Percentiles rank a stretch among this genome's conserved stretches.
Evolutionary conservation across 2,888 invertebrate species (phyloP).

Genomic region (Rhamphomyia laevipes): DNA sequence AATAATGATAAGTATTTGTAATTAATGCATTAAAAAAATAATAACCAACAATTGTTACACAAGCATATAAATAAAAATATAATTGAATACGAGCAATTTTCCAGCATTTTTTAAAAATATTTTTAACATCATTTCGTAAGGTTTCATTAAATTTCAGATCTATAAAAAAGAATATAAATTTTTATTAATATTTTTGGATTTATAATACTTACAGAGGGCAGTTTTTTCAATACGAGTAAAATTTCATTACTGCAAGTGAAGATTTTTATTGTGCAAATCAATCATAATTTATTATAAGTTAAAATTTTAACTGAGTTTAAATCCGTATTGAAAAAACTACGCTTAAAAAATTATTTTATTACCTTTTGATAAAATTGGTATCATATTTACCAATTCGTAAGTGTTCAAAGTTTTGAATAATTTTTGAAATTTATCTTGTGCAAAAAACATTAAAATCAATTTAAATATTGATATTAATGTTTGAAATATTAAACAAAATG

Average conservation of each 20-base stretch:
- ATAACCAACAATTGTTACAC: conserved; percentile 10
- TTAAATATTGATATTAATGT: conserved; percentile 8
- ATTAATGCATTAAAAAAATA: conserved; percentile 20
- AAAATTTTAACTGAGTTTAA: no score
- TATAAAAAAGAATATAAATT: conserved; percentile 7
- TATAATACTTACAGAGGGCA: no score
- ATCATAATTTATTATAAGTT: no score
- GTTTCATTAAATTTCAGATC: conserved; percentile 18
- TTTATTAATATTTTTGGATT: no score
- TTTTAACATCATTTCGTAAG: conserved; percentile 19
- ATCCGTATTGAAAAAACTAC: no score
- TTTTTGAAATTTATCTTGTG: conserved; percentile 4
- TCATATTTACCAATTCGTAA: conserved; percentile 7
- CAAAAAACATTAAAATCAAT: conserved; percentile 4
- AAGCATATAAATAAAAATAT: conserved; percentile 20
- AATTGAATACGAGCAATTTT: conserved; percentile 20
- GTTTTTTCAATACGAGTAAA: no score
- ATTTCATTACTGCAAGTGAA: no score
- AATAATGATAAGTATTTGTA: conserved; percentile 19
- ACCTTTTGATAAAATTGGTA: conserved; percentile 7
- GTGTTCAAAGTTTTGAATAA: conserved; percentile 4
- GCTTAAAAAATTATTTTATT: background rate
- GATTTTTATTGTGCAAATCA: no score
- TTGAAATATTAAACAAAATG: conserved; percentile 8
- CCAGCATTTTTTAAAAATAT: conserved; percentile 22